Percentiles rank a stretch among this genome's conserved stretches.
Evolutionary conservation across 2,797 vertebrate species (phyloP).

Genomic region (Falco berigora): DNA sequence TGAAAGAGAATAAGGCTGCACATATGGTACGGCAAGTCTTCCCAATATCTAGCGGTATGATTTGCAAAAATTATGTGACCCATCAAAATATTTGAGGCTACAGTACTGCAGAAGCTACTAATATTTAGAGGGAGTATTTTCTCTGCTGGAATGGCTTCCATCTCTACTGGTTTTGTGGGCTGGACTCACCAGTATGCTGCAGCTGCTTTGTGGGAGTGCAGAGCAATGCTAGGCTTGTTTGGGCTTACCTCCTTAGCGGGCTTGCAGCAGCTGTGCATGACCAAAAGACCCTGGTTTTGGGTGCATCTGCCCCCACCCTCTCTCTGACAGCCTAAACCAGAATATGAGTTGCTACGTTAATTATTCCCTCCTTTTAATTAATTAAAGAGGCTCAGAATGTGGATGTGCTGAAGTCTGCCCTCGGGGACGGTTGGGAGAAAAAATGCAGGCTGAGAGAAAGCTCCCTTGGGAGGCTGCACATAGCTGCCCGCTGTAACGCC

Average conservation of each 20-base stretch:
- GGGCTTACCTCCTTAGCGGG: neutral
- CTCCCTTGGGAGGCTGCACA: neutral
- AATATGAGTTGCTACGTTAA: neutral
- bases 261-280: neutral
- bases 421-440: neutral
- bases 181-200: neutral
- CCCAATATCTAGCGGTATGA: neutral
- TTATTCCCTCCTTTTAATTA: conserved; percentile 37
- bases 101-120: neutral
- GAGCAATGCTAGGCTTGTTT: neutral
- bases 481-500: neutral
- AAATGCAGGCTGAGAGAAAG: neutral
- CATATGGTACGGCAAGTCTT: neutral
- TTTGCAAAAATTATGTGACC: neutral
- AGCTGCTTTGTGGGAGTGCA: neutral
- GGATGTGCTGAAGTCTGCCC: neutral
- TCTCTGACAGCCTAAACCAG: neutral
- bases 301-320: neutral
- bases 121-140: neutral
- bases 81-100: neutral
- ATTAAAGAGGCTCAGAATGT: neutral
- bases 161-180: neutral
- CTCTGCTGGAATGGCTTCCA: neutral
- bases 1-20: neutral
- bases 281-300: neutral